These are phyloP conservation scores for Popillia japonica DNA, from an alignment of 1,140 invertebrate genomes.

Conservation along the genomic window DNA sequence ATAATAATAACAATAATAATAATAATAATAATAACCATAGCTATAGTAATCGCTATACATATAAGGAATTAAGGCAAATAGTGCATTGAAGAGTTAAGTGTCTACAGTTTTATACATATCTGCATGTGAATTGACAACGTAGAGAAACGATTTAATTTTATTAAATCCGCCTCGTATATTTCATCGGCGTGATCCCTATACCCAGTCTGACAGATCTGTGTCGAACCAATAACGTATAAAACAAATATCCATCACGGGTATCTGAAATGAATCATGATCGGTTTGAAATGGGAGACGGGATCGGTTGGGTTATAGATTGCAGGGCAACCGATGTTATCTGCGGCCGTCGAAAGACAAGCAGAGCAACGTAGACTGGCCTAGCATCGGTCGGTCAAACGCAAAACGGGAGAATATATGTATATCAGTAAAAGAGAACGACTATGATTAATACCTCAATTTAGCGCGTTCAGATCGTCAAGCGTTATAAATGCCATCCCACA, in stretches of 20 bases:
- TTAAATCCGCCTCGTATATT: conserved; percentile 4
- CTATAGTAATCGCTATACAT: too few relatives aligned
- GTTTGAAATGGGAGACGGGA: conserved; percentile 17
- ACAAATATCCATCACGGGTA: conserved; percentile 10
- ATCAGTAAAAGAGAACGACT: conserved; percentile 36
- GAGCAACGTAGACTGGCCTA: background rate
- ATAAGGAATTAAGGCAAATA: too few relatives aligned
- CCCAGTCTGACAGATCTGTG: background rate
- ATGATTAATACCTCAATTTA: conserved; percentile 42
- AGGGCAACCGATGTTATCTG: conserved; percentile 35
- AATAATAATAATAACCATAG: too few relatives aligned
- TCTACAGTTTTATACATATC: too few relatives aligned
- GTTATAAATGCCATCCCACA: conserved; percentile 40
- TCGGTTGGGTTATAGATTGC: conserved; percentile 9
- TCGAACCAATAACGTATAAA: conserved; percentile 15
- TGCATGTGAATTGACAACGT: background rate
- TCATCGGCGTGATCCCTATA: background rate
- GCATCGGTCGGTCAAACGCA: conserved; percentile 22
- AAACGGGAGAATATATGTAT: conserved; percentile 24
- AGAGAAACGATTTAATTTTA: background rate
- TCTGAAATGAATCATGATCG: conserved; percentile 11
- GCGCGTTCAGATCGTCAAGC: conserved; percentile 35
- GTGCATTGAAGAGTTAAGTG: too few relatives aligned
- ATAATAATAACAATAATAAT: too few relatives aligned
- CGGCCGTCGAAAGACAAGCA: conserved; percentile 38